Evolutionary conservation across 2,113 vertebrate species (phyloP).

Genomic region (Leiothrix lutea): DNA sequence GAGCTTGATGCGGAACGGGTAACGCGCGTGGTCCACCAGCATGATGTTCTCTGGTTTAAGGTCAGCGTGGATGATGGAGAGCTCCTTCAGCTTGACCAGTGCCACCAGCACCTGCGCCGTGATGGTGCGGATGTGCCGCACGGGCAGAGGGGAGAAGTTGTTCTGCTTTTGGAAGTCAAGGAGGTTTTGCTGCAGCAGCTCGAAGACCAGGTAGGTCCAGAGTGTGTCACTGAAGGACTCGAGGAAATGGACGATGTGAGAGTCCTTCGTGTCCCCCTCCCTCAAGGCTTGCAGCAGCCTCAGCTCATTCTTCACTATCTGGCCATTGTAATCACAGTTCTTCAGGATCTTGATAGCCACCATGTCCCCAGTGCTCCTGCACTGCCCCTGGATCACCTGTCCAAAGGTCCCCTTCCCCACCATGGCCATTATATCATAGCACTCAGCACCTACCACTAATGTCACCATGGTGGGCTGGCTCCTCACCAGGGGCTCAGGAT

Average conservation of each 20-base stretch:
- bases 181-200: constrained; percentile 79
- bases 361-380: constrained; percentile 69
- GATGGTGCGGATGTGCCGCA: constrained; percentile 74
- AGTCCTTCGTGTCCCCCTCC: constrained; percentile 47
- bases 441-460: constrained; percentile 49
- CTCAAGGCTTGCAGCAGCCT: constrained; percentile 65
- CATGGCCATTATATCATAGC: constrained; percentile 63
- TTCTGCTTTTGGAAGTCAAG: constrained; percentile 76
- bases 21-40: constrained; percentile 73
- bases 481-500: neutral
- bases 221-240: constrained; percentile 64
- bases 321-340: constrained; percentile 29
- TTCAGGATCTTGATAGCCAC: constrained; percentile 79
- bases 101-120: constrained; percentile 72
- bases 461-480: constrained; percentile 44
- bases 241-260: constrained; percentile 72
- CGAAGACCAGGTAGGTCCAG: constrained; percentile 76
- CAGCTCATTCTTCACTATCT: constrained; percentile 70
- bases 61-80: constrained; percentile 78
- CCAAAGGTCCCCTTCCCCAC: constrained; percentile 78
- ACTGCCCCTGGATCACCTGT: constrained; percentile 74
- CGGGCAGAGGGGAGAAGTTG: constrained; percentile 66
- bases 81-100: constrained; percentile 72
- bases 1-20: constrained; percentile 77
- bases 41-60: constrained; percentile 83